Evolutionary conservation across 1,140 invertebrate genomes (phyloP).

Genomic region (Drosophila dunni): DNA sequence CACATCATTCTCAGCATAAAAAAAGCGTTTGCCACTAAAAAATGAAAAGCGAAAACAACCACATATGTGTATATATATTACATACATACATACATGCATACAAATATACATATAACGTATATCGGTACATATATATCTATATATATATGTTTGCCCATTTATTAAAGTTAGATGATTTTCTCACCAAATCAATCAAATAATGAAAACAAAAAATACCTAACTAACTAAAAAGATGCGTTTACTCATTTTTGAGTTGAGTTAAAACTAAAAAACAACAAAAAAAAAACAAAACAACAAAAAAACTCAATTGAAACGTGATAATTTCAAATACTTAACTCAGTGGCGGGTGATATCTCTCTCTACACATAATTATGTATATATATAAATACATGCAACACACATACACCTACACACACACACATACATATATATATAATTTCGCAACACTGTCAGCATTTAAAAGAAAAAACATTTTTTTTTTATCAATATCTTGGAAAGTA

Average conservation of each 20-base stretch:
- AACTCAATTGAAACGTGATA: slow-evolving; percentile 72
- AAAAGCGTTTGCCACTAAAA: slow-evolving; percentile 47
- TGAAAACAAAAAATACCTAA: slow-evolving; percentile 53
- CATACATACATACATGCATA: neutral
- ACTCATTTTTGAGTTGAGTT: slow-evolving; percentile 52
- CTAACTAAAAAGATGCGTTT: slow-evolving; percentile 59
- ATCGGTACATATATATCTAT: slow-evolving; percentile 54
- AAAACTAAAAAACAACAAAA: slow-evolving; percentile 21
- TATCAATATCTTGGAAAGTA: slow-evolving; percentile 26
- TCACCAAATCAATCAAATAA: slow-evolving; percentile 41
- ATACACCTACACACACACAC: slow-evolving; percentile 11
- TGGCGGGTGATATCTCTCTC: slow-evolving; percentile 74
- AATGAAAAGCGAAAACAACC: slow-evolving; percentile 22
- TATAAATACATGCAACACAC: slow-evolving; percentile 25
- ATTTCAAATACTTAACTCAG: slow-evolving; percentile 77
- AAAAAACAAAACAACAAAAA: too few species aligned
- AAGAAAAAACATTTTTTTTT: slow-evolving; percentile 25
- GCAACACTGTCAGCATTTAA: slow-evolving; percentile 30
- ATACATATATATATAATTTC: slow-evolving; percentile 10
- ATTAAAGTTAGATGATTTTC: slow-evolving; percentile 74
- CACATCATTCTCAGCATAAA: neutral
- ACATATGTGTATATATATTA: slow-evolving; percentile 31
- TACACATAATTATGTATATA: slow-evolving; percentile 25
- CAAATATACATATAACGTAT: slow-evolving; percentile 44
- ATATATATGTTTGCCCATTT: slow-evolving; percentile 54